Evolutionary conservation across 2,113 vertebrate genomes (phyloP), one percentile per base, ranked within the genome.

Genomic region (Lathamus discolor): DNA sequence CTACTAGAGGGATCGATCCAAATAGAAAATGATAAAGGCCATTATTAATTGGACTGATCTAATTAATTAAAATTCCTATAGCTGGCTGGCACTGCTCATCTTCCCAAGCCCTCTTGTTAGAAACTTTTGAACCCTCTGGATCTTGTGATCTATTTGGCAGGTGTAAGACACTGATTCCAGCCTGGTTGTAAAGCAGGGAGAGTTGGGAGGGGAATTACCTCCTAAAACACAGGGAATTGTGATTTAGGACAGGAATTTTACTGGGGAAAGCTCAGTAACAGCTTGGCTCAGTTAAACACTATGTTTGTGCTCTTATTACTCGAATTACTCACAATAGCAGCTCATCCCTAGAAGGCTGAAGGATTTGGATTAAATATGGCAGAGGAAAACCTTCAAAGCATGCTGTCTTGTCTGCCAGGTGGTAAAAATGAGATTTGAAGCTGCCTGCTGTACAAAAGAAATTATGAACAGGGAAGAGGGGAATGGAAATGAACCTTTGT

Each of bases 351-450:
- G 69, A 96, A 92, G 76, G 51, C 51, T 88, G 51, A 83, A 90
- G 55, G 51, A 67, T 81, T 92, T 86, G 33, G 25, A 80, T 88
- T 93, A 86, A 91, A 59, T 91, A 89, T 66, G 74, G 86, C 28
- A 41, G 84, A 79, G 66, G 22, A 5, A 37, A 82, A n/a, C 57
- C 68, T 95, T 96, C 83, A 95, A 93, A 96, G 90, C 43, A 44
- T n/a, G 43, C 35, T 72, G 35, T 28, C 62, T 93, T 62, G 63
- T 72, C 75, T 93, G 79, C 72, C 76, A 80, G 72, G 51, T 83
- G 76, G 51, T 63, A 67, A 93, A 95, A 95, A 83, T 75, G 55
- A 86, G 29, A 24, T 81, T 88, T 93, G 76, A 75, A 86, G 83
- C 82, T 83, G 68, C 48, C 63, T 81, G 63, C 64, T 86, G 31